Percentiles rank a stretch among this genome's conserved stretches.
Conservation (phyloP, 2,113 vertebrate genomes). For the Sander vitreus region DNA sequence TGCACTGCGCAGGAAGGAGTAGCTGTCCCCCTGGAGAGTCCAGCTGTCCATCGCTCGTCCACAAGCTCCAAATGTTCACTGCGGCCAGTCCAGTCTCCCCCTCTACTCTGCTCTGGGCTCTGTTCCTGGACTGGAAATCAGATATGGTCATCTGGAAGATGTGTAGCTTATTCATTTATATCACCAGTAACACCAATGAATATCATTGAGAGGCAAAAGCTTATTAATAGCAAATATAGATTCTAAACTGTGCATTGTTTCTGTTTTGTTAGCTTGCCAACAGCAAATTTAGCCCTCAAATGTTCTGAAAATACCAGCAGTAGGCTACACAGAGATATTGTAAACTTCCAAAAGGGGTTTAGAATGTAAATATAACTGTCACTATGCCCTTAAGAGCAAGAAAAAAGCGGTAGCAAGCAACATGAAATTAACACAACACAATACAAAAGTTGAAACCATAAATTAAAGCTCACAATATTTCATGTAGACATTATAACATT, state of each 20-base stretch:
- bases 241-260: not conserved
- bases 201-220: slow-evolving; percentile 15
- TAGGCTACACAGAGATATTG: not conserved
- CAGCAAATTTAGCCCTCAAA: not conserved
- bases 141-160: slow-evolving; percentile 63
- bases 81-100: slow-evolving; percentile 69
- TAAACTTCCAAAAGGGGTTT: not conserved
- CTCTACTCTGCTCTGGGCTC: slow-evolving; percentile 52
- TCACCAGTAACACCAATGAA: slow-evolving; percentile 20
- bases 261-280: not conserved
- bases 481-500: not conserved
- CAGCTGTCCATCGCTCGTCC: slow-evolving; percentile 85
- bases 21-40: slow-evolving; percentile 84
- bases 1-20: slow-evolving; percentile 81
- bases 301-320: slow-evolving; percentile 9
- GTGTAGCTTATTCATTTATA: slow-evolving; percentile 62
- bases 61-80: slow-evolving; percentile 68
- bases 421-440: not conserved
- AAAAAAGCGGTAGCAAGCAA: not conserved
- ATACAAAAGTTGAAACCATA: not conserved
- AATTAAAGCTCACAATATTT: slow-evolving; percentile 11
- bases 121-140: slow-evolving; percentile 71
- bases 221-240: slow-evolving; percentile 2
- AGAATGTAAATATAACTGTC: slow-evolving; percentile 26
- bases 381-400: slow-evolving; percentile 10